These are phyloP conservation scores for Spodoptera frugiperda DNA, from an alignment of 1,140 invertebrate species.

Conservation along the genomic window DNA sequence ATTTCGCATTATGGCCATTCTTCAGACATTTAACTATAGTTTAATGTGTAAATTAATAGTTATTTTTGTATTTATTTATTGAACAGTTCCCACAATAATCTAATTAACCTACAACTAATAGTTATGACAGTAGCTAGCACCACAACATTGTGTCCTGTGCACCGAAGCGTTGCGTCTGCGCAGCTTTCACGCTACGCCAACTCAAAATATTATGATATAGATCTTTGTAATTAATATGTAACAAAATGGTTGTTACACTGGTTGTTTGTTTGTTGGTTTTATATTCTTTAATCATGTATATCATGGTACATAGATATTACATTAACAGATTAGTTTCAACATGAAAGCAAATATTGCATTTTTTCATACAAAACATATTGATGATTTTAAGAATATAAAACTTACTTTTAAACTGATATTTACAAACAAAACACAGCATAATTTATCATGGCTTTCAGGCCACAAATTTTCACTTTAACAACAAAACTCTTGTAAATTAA, in stretches of 20 bases:
- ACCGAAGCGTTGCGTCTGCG: background rate
- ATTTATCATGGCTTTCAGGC: background rate
- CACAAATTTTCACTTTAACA: background rate
- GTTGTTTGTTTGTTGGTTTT: background rate
- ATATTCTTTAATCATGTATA: too few relatives aligned
- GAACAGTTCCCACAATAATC: background rate
- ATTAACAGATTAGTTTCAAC: too few relatives aligned
- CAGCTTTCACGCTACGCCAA: slow-evolving; percentile 5
- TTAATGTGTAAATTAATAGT: too few relatives aligned
- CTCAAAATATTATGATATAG: slow-evolving; percentile 4
- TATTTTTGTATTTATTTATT: too few relatives aligned
- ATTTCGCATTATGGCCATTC: too few relatives aligned
- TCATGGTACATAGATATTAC: too few relatives aligned
- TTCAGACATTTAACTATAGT: too few relatives aligned
- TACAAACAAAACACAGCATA: background rate
- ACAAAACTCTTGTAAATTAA: background rate
- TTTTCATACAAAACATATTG: background rate
- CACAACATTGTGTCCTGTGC: slow-evolving; percentile 6
- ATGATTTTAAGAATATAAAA: background rate
- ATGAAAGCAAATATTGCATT: too few relatives aligned
- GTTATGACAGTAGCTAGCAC: background rate
- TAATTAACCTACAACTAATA: background rate
- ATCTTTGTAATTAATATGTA: slow-evolving; percentile 24
- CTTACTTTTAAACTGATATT: too few relatives aligned
- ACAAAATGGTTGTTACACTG: slow-evolving; percentile 8